Base-by-base conservation (phyloP, 2,797 vertebrate genomes). In the Prunella strophiata region DNA sequence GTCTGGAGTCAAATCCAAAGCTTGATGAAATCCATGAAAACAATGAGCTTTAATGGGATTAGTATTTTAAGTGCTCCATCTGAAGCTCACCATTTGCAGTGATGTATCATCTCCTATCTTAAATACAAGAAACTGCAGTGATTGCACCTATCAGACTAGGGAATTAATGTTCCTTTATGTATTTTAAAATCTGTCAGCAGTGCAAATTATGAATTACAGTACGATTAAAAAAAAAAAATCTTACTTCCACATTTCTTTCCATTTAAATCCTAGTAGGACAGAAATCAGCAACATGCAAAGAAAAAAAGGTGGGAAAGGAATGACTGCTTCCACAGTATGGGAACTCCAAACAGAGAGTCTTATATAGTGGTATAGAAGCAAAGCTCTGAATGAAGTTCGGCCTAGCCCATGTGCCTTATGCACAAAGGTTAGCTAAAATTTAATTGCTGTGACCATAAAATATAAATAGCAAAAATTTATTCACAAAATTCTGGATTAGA, bases 381-480 rank as follows among this genome's bases (percentile, higher is more conserved):
- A 91, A 89, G 50, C 62, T 91, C 85, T 50, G 40, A 66, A 81
- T 13, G 47, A 54, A 91, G 42, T 47, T 17, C 34, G 32, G 62
- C 72, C 71, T 79, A 84, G 74, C 52, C 43, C 43, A 22, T 14
- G 65, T 85, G 73, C 21, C 78, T 78, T 89, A 54, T 11, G 59
- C 73, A 75, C 58, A 95, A 63, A 71, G 29, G 22, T 65, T 85
- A 85, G 67, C 59, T 51, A 78, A 79, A 89, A 88, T 75, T 66
- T 68, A 65, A 77, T 42, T 85, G 52, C 36, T 70, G 78, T 85
- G 77, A 88, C 43, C 32, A 36, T 47, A 89, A 77, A 96, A 90
- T 76, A 98, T 97, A 98, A 97, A 98, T 97, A 98, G 80, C 91
- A 79, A 96, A 87, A 65, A 93, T 94, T 91, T 96, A 97, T 97